Evolutionary conservation across 2,888 invertebrate species (phyloP), one percentile per base, ranked within the genome.

Genomic region (Plagiodera versicolora): DNA sequence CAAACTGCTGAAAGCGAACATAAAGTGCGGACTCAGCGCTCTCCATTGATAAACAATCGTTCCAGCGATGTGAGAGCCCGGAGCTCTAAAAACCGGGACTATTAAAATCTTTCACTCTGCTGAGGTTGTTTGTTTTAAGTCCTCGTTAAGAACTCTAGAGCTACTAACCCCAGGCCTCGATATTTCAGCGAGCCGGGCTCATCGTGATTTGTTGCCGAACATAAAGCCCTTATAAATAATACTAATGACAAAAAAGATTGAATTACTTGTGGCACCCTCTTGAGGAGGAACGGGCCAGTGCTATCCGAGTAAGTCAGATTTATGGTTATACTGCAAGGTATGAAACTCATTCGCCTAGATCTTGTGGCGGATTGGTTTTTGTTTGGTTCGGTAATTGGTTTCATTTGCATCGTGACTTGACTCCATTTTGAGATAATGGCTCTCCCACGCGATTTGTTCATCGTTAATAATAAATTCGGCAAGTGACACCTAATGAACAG

Each of bases 241-340:
- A 39, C 62, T 66, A 64, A 60, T 66, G 64, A 58, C 53, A 53
- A 58, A 58, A 56, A 52, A 53, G 52, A 53, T 58, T 53, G 47
- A 54, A 46, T 84, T 84, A 95, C 95, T 54, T 54, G 28, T 48
- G 44, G n/a, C 52, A 45, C 28, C 44, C 53, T 44, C 53, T 53
- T 4, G 14, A n/a, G 39, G 35, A 44, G 14, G 35, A n/a, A 44
- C 45, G 14, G 53, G 39, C 39, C 16, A 24, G 9, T 39, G 5
- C 14, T 10, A 16, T n/a, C 17, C 10, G 11, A 14, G 11, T 39
- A 39, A 39, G 14, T 39, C 39, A 39, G 39, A 39, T 39, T 39
- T 39, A 39, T 39, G 39, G 11, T 39, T 39, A n/a, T 39, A 39
- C 39, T 39, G 39, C 39, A 14, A 39, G 39, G 39, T 39, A 39